phyloP scores from a whole-genome alignment of 2,113 vertebrate genomes.

The Ivindomyrus marchei region DNA sequence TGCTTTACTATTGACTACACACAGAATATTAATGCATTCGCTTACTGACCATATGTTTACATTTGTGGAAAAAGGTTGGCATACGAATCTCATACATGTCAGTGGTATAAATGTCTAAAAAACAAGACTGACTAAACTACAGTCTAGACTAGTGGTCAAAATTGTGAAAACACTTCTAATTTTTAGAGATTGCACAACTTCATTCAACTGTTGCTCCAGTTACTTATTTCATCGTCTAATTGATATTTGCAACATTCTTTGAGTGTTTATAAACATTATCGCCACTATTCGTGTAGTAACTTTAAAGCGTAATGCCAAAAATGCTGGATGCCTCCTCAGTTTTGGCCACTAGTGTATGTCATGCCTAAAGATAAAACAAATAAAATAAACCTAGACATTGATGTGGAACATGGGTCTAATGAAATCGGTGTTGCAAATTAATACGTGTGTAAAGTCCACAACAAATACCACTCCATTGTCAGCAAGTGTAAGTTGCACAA shows the following conservation, averaged over 20 bases:
- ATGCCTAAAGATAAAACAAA: conserved; percentile 27
- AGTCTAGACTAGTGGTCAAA: conserved; percentile 11
- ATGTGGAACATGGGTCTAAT: conserved; percentile 7
- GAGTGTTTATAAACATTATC: too few relatives aligned
- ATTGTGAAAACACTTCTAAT: neutral
- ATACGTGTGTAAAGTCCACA: conserved; percentile 5
- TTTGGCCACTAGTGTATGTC: neutral
- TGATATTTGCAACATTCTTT: too few relatives aligned
- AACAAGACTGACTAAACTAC: conserved; percentile 46
- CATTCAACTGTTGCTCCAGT: neutral
- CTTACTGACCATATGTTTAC: neutral
- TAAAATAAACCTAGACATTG: conserved; percentile 42
- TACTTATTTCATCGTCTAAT: neutral
- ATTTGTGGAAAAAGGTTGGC: neutral
- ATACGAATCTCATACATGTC: neutral
- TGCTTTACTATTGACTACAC: neutral
- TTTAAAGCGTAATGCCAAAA: too few relatives aligned
- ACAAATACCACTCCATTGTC: neutral
- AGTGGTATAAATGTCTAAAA: neutral
- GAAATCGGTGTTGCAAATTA: conserved; percentile 7
- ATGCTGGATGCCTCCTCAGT: too few relatives aligned
- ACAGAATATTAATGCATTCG: neutral
- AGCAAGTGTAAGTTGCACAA: conserved; percentile 15
- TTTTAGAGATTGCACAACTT: neutral
- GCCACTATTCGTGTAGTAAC: too few relatives aligned